Evolutionary conservation across 2,797 vertebrate genomes (phyloP).

Genomic region (Tenualosa ilisha): DNA sequence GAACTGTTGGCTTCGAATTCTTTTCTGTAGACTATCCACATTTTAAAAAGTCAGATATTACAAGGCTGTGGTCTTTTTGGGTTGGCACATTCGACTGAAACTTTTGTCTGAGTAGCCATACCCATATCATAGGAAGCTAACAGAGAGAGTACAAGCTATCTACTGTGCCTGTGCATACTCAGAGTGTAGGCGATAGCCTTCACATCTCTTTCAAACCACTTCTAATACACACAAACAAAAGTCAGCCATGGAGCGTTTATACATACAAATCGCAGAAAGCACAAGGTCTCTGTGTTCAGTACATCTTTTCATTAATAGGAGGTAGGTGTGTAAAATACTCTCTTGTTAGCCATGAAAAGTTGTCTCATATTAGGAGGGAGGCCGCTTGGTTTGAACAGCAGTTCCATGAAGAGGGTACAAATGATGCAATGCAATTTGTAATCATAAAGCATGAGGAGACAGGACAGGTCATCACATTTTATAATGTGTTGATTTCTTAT

Average conservation of each 20-base stretch:
- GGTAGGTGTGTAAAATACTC: background rate
- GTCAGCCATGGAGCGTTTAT: background rate
- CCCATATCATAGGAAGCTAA: background rate
- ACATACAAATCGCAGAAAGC: background rate
- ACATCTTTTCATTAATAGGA: constrained; percentile 3
- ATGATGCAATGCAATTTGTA: background rate
- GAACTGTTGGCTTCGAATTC: background rate
- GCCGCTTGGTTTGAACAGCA: background rate
- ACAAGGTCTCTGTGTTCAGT: constrained; percentile 11
- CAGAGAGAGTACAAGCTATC: background rate
- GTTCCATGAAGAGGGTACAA: background rate
- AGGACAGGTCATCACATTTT: background rate
- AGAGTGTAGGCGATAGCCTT: background rate
- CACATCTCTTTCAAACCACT: background rate
- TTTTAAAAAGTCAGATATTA: background rate
- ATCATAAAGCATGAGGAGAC: background rate
- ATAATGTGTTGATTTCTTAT: background rate
- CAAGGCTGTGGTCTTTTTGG: background rate
- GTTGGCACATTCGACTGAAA: background rate
- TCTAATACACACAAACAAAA: constrained; percentile 3
- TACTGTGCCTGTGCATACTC: background rate
- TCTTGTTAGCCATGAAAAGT: background rate
- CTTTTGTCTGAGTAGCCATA: background rate
- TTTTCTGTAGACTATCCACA: background rate
- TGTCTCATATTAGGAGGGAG: background rate